Percentiles rank a stretch among this genome's conserved stretches.
Evolutionary conservation across 2,113 vertebrate species (phyloP).

Genomic region (Heloderma charlesbogerti): DNA sequence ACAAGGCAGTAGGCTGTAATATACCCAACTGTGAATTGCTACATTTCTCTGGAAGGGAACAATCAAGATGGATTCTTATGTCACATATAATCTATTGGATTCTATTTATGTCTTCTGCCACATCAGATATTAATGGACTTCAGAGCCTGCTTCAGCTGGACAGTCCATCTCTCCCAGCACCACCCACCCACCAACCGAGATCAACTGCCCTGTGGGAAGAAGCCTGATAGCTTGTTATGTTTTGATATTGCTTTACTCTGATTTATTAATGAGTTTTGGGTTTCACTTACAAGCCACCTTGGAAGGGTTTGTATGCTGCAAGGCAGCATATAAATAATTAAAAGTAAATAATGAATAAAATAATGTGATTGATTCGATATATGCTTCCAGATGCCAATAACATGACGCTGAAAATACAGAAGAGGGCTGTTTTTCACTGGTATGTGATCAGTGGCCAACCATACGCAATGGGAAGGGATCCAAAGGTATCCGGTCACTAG

Average conservation of each 20-base stretch:
- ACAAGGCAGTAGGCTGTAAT: constrained; percentile 71
- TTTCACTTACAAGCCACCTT: neutral
- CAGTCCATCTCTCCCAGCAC: neutral
- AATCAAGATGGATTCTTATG: neutral
- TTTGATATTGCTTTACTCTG: neutral
- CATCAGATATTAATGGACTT: neutral
- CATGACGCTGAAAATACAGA: neutral
- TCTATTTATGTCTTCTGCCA: neutral
- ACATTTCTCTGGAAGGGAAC: constrained; percentile 54
- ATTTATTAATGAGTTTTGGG: neutral
- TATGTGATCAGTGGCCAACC: neutral
- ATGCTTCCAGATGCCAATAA: neutral
- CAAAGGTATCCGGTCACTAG: neutral
- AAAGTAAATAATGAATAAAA: neutral
- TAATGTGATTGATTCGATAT: neutral
- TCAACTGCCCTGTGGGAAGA: neutral
- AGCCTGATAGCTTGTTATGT: neutral
- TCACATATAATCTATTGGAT: neutral
- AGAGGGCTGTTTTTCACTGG: neutral
- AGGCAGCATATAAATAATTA: neutral
- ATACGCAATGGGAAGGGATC: neutral
- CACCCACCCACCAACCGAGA: neutral
- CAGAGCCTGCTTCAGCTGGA: neutral
- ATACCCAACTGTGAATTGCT: constrained; percentile 43
- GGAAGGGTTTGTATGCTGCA: neutral